Conservation (phyloP, 2,888 invertebrate genomes). For the Agrochola litura region DNA sequence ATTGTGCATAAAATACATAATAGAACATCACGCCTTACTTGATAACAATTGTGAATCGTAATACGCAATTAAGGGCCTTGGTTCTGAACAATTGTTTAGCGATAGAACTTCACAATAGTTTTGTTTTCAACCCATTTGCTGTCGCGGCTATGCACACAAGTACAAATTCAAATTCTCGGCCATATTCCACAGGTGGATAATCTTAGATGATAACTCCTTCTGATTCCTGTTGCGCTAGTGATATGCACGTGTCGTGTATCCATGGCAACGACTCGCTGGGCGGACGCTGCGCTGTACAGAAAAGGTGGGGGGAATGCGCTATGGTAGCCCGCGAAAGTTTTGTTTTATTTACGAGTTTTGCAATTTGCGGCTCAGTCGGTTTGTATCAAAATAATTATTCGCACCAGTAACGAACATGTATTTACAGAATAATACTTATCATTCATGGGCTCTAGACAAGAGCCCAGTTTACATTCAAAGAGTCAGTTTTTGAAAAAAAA, state of each 20-base stretch:
- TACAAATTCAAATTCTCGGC: too few relatives aligned
- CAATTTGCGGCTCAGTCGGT: background rate
- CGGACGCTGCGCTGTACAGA: background rate
- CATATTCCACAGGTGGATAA: background rate
- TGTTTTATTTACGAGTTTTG: background rate
- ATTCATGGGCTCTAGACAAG: background rate
- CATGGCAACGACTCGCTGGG: background rate
- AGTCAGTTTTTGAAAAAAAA: too few relatives aligned
- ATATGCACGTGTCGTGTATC: background rate
- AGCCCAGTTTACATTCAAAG: background rate
- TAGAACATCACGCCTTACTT: too few relatives aligned
- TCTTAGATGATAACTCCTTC: background rate
- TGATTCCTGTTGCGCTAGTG: slow-evolving; percentile 1
- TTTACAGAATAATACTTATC: background rate
- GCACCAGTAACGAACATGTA: background rate
- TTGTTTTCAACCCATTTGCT: background rate
- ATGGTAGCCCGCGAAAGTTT: background rate
- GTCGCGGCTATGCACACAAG: too few relatives aligned
- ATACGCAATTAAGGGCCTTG: background rate
- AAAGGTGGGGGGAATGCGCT: too few relatives aligned
- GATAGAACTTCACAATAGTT: background rate
- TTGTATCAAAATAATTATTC: background rate
- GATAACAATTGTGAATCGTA: background rate
- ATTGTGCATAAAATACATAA: background rate
- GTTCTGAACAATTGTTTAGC: background rate